A percentile compares a stretch with the other conserved stretches of the same genome.
Evolutionary conservation across 2,888 invertebrate species (phyloP).

Genomic region (Ptychoptera albimana): DNA sequence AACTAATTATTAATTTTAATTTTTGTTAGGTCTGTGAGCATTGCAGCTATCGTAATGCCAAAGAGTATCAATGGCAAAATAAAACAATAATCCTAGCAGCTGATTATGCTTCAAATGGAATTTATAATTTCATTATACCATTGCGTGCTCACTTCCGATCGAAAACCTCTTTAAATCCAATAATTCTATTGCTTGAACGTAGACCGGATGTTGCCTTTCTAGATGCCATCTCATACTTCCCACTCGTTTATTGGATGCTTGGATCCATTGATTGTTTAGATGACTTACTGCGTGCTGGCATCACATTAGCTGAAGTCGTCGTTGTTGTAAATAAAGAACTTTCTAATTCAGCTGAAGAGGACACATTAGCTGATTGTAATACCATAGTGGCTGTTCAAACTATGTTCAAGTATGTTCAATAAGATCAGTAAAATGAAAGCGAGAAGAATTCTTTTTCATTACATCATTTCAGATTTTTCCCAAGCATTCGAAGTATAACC

Average conservation of each 20-base stretch:
- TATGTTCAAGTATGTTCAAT: slow-evolving; percentile 78
- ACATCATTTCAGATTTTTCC: slow-evolving; percentile 54
- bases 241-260: slow-evolving; percentile 92
- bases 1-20: slow-evolving; percentile 9
- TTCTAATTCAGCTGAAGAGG: slow-evolving; percentile 92
- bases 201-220: slow-evolving; percentile 84
- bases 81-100: slow-evolving; percentile 94
- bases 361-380: slow-evolving; percentile 91
- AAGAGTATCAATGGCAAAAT: slow-evolving; percentile 93
- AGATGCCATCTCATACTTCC: slow-evolving; percentile 92
- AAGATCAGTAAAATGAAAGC: too few species aligned
- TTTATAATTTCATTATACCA: slow-evolving; percentile 97
- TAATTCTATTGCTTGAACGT: slow-evolving; percentile 81
- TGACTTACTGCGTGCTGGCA: slow-evolving; percentile 85
- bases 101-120: slow-evolving; percentile 92
- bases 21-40: slow-evolving; percentile 72
- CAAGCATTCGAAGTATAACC: slow-evolving; percentile 94
- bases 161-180: slow-evolving; percentile 88
- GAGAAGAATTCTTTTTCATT: not conserved
- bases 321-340: slow-evolving; percentile 92
- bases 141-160: slow-evolving; percentile 89
- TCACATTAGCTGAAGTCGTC: slow-evolving; percentile 90
- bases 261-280: slow-evolving; percentile 94
- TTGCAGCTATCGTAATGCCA: slow-evolving; percentile 80
- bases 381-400: slow-evolving; percentile 99